These are phyloP conservation scores for Neodiprion lecontei DNA, from an alignment of 1,140 invertebrate species.

Conservation along the genomic window DNA sequence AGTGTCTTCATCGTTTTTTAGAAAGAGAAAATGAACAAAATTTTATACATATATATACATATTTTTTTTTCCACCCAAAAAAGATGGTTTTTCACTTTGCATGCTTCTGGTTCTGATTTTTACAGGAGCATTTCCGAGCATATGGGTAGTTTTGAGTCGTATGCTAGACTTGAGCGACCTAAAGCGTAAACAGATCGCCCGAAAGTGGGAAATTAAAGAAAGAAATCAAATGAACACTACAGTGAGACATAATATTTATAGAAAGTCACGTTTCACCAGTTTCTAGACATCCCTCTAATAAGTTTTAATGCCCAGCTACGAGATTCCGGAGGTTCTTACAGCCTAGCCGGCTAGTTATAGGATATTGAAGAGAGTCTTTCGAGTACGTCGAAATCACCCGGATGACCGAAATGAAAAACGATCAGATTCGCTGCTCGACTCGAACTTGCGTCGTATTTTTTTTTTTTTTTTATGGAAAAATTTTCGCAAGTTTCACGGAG, in stretches of 20 bases:
- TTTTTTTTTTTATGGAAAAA: not conserved
- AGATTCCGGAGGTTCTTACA: too few relatives aligned
- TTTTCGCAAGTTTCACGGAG: not conserved
- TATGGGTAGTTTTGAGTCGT: constrained; percentile 51
- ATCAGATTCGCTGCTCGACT: not conserved
- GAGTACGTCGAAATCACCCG: too few relatives aligned
- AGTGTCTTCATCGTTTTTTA: not conserved
- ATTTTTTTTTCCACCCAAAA: not conserved
- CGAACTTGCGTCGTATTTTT: not conserved
- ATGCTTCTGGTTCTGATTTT: constrained; percentile 46
- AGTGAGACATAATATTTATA: constrained; percentile 3
- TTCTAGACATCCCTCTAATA: too few relatives aligned
- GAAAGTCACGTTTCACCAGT: not conserved
- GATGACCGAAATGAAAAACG: not conserved
- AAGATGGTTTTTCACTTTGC: not conserved
- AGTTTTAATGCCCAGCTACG: too few relatives aligned
- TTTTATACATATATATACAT: too few relatives aligned
- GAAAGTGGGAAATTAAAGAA: constrained; percentile 54
- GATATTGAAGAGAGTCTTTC: too few relatives aligned
- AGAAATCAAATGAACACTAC: constrained; percentile 19
- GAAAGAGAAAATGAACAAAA: too few relatives aligned
- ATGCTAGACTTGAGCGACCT: constrained; percentile 54
- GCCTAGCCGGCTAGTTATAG: too few relatives aligned
- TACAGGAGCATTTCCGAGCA: constrained; percentile 53
- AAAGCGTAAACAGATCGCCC: constrained; percentile 52